Evolutionary conservation across 1,140 invertebrate species (phyloP).

Genomic region (Colletes latitarsis): DNA sequence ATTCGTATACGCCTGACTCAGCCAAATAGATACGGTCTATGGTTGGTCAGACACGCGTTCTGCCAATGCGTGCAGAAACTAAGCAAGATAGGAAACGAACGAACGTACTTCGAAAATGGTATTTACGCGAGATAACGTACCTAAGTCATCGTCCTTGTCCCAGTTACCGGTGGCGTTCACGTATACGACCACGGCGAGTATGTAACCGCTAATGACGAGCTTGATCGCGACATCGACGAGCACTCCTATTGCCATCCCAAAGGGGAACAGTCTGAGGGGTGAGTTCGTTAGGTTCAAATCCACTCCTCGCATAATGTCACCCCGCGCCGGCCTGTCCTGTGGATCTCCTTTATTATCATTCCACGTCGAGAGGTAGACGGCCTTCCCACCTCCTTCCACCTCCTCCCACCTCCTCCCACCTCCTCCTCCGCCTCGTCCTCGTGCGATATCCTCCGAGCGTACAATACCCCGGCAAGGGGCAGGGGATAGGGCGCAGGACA

Average conservation of each 20-base stretch:
- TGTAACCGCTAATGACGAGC: slow-evolving; percentile 71
- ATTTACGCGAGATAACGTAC: slow-evolving; percentile 53
- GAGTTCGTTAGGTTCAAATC: slow-evolving; percentile 64
- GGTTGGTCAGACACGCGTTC: neutral
- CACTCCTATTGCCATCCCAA: slow-evolving; percentile 74
- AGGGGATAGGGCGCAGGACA: slow-evolving; percentile 13
- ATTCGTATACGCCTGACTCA: neutral
- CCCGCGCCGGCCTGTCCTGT: slow-evolving; percentile 54
- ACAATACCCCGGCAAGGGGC: slow-evolving; percentile 6
- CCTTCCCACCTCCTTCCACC: neutral
- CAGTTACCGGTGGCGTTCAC: slow-evolving; percentile 75
- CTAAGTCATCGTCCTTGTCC: slow-evolving; percentile 79
- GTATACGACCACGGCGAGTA: slow-evolving; percentile 71
- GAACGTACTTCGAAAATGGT: no score
- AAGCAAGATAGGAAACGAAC: no score
- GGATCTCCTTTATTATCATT: slow-evolving; percentile 73
- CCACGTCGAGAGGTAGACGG: slow-evolving; percentile 61
- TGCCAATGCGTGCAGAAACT: no score
- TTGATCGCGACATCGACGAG: slow-evolving; percentile 69
- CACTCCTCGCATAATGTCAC: slow-evolving; percentile 67
- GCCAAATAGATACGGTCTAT: neutral
- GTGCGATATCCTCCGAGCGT: slow-evolving; percentile 14
- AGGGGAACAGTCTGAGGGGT: slow-evolving; percentile 62
- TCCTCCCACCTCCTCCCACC: neutral
- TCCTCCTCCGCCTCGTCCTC: neutral